Evolutionary conservation across 2,797 vertebrate species (phyloP).

Genomic region (Rhyacichthys aspro): DNA sequence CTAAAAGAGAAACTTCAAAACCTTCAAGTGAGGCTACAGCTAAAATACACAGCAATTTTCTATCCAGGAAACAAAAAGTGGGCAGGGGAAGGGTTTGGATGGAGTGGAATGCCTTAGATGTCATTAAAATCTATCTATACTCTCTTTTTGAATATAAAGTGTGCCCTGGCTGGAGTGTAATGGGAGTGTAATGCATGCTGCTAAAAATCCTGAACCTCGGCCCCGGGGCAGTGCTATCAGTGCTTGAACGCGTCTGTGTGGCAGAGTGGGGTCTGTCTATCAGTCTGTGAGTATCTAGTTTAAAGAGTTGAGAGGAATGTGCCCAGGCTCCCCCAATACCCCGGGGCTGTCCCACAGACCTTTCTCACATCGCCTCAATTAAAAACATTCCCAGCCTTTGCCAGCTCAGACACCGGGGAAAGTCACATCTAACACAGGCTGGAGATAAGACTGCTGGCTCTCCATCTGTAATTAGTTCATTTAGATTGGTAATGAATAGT

Average conservation of each 20-base stretch:
- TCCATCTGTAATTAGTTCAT: background rate
- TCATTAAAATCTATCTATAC: slow-evolving; percentile 13
- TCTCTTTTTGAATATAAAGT: background rate
- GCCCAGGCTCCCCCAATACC: slow-evolving; percentile 54
- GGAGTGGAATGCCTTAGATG: slow-evolving; percentile 32
- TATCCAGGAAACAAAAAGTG: slow-evolving; percentile 31
- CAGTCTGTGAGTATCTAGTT: slow-evolving; percentile 62
- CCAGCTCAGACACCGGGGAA: slow-evolving; percentile 25
- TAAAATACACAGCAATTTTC: slow-evolving; percentile 64
- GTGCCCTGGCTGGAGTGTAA: slow-evolving; percentile 28
- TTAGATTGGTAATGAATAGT: too few relatives aligned
- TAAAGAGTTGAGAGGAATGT: slow-evolving; percentile 64
- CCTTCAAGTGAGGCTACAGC: slow-evolving; percentile 42
- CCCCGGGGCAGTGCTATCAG: slow-evolving; percentile 54
- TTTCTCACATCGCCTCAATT: slow-evolving; percentile 60
- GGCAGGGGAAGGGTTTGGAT: slow-evolving; percentile 29
- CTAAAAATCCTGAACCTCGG: slow-evolving; percentile 58
- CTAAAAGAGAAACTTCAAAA: slow-evolving; percentile 59
- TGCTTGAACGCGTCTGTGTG: slow-evolving; percentile 51
- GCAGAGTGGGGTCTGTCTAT: slow-evolving; percentile 58
- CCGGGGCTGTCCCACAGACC: slow-evolving; percentile 48
- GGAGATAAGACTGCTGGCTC: slow-evolving; percentile 8
- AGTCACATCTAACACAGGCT: slow-evolving; percentile 22
- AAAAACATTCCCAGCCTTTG: slow-evolving; percentile 57
- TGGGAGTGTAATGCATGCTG: slow-evolving; percentile 21